Evolutionary conservation across 1,140 invertebrate genomes (phyloP).

Genomic region (Heliothis virescens): DNA sequence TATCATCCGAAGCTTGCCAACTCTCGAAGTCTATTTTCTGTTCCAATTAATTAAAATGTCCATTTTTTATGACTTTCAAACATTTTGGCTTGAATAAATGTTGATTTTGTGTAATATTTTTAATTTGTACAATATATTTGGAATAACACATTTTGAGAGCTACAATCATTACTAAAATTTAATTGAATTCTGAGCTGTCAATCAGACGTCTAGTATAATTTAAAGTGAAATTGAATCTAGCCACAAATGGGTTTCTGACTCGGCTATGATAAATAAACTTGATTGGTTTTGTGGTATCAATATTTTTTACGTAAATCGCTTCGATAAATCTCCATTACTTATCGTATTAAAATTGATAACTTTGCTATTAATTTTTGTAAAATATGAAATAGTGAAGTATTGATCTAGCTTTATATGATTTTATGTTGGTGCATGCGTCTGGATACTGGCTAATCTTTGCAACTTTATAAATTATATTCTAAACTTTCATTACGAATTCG

Average conservation of each 20-base stretch:
- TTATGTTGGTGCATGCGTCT: too few relatives aligned
- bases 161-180: neutral
- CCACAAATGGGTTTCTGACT: conserved; percentile 1
- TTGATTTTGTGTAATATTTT: conserved; percentile 26
- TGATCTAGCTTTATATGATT: too few relatives aligned
- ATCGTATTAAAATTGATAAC: neutral
- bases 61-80: conserved; percentile 15
- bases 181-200: conserved; percentile 23
- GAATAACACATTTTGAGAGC: neutral
- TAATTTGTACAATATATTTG: neutral
- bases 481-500: too few relatives aligned
- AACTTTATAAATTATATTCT: too few relatives aligned
- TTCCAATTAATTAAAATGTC: conserved; percentile 40
- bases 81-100: conserved; percentile 16
- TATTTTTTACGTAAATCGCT: neutral
- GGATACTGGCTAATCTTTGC: too few relatives aligned
- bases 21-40: conserved; percentile 31
- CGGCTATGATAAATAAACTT: conserved; percentile 28
- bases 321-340: neutral
- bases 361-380: neutral
- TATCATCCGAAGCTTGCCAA: conserved; percentile 43
- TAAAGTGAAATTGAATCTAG: conserved; percentile 22
- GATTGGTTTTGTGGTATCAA: conserved; percentile 19
- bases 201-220: conserved; percentile 20
- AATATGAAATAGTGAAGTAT: too few relatives aligned